Evolutionary conservation across 2,888 invertebrate species (phyloP), one percentile per base, ranked within the genome.

Genomic region (Epinotia brunnichana): DNA sequence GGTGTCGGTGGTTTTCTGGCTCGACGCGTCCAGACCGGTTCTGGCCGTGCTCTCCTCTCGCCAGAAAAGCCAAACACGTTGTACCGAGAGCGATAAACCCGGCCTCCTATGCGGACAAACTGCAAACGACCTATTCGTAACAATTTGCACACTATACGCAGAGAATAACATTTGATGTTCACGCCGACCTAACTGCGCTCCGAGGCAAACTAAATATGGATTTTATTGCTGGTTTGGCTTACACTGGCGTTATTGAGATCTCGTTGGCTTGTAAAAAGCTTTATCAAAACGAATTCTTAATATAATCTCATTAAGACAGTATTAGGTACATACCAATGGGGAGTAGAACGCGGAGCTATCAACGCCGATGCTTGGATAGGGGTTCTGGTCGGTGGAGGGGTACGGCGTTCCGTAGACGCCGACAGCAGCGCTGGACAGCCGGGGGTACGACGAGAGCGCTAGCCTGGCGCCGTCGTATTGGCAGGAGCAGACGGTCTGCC

Each of bases 281-380:
- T 54, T 54, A 68, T 41, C n/a, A 41, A 69, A 53, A 17, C 41
- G 2, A 54, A 17, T 41, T 39, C 53, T 70, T 35, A 48, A 62
- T 44, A 29, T 21, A 4, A 35, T 9, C 5, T 17, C 11, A 9
- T 15, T 44, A 15, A n/a, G 21, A 35, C 39, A 56, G 13, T 84
- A 56, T 7, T 84, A n/a, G n/a, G n/a, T n/a, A 96, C 98, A 96
- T 95, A 98, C 98, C 96, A 98, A 90, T 80, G 98, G 98, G 76
- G 98, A 97, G 93, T 98, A 98, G 94, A 98, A 98, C 71, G 98
- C 98, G 64, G 98, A 98, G 85, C 98, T 98, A 88, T 98, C 98
- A 83, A 97, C 97, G 74, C 97, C 97, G 92, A 98, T 98, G 90
- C 97, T 97, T 63, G 97, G 97, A 87, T 98, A 98, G 56, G 98